Percentiles rank a stretch among this genome's conserved stretches.
phyloP scores from a whole-genome alignment of 1,140 invertebrate genomes.

The Diplogasteroides magnus region DNA sequence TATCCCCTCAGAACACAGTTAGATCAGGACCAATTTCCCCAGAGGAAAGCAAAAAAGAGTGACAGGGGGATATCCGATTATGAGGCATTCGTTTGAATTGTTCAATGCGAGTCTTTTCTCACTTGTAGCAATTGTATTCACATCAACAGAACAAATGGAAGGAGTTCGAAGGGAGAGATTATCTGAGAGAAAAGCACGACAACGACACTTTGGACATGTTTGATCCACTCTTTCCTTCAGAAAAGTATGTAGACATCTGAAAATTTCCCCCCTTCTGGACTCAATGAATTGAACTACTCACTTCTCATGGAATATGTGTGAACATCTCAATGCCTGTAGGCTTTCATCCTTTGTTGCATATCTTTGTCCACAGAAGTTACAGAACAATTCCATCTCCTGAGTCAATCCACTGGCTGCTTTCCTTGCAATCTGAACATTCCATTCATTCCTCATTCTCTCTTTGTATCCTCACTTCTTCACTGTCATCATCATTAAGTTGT shows the following conservation, averaged over 20 bases:
- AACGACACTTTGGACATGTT: slow-evolving; percentile 39
- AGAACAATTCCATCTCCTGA: slow-evolving; percentile 55
- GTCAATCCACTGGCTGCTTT: slow-evolving; percentile 36
- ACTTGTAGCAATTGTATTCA: slow-evolving; percentile 27
- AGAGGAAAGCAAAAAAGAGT: too few species aligned
- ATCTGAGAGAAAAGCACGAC: slow-evolving; percentile 32
- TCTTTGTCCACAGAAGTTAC: slow-evolving; percentile 54
- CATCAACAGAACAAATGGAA: slow-evolving; percentile 26
- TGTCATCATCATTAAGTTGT: slow-evolving; percentile 46
- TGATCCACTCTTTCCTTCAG: slow-evolving; percentile 28
- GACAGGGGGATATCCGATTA: too few species aligned
- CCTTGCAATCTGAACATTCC: slow-evolving; percentile 20
- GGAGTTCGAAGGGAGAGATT: slow-evolving; percentile 35
- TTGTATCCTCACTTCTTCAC: slow-evolving; percentile 30
- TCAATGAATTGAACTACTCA: slow-evolving; percentile 5
- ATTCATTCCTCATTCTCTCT: not conserved
- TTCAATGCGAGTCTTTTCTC: too few species aligned
- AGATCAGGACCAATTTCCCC: too few species aligned
- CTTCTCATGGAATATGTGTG: slow-evolving; percentile 54
- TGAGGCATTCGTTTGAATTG: too few species aligned
- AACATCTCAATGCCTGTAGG: slow-evolving; percentile 49
- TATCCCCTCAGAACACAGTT: too few species aligned
- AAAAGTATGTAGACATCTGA: slow-evolving; percentile 37
- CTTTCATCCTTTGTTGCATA: slow-evolving; percentile 48
- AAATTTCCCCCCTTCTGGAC: slow-evolving; percentile 5